phyloP scores from a whole-genome alignment of 2,113 vertebrate genomes.

The Lophochroa leadbeateri region DNA sequence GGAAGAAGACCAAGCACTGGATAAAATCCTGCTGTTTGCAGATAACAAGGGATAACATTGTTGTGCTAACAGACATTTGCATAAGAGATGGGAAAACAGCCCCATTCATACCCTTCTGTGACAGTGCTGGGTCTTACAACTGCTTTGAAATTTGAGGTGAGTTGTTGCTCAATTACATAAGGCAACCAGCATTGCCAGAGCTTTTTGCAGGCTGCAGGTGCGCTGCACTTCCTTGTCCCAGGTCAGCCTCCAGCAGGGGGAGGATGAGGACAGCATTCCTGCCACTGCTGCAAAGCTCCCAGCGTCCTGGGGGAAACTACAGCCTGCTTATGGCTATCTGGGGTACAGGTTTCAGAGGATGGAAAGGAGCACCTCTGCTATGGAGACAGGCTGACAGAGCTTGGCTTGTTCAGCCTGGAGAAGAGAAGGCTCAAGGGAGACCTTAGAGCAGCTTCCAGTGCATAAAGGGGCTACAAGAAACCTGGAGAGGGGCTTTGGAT shows the following conservation, averaged over 20 bases:
- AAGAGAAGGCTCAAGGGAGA: neutral
- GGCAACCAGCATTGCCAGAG: neutral
- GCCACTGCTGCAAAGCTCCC: neutral
- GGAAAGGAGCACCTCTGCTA: neutral
- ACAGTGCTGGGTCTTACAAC: neutral
- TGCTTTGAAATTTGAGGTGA: constrained; percentile 39
- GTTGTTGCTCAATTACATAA: neutral
- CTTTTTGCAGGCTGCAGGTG: neutral
- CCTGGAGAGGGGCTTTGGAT: neutral
- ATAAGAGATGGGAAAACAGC: neutral
- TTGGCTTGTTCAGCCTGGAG: neutral
- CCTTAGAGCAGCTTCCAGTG: neutral
- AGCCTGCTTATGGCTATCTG: neutral
- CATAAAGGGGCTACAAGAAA: neutral
- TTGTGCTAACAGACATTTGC: constrained; percentile 3
- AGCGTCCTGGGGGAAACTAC: rapidly evolving
- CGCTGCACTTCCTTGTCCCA: neutral
- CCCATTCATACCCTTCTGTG: constrained; percentile 2
- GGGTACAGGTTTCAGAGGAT: neutral
- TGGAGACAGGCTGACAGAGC: neutral
- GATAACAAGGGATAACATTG: neutral
- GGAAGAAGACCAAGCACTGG: neutral
- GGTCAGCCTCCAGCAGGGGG: neutral
- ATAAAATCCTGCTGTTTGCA: neutral
- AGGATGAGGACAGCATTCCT: neutral